These are phyloP conservation scores for Peromyscus leucopus DNA, from an alignment of 2,113 vertebrate genomes.

Conservation along the genomic window DNA sequence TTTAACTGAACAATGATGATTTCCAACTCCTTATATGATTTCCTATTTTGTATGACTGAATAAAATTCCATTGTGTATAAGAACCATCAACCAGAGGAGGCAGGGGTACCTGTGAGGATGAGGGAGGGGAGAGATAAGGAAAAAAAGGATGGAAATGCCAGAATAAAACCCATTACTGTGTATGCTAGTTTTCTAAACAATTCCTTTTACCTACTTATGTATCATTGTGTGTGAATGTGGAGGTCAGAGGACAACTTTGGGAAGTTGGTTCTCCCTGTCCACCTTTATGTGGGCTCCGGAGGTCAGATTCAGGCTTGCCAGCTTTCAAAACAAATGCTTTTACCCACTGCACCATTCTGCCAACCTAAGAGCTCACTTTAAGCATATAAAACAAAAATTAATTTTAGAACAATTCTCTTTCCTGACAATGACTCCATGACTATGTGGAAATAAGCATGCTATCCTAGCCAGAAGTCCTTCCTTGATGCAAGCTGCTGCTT, in stretches of 20 bases:
- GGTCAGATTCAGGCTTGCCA: not conserved
- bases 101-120: too few species aligned
- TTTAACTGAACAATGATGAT: not conserved
- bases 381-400: not conserved
- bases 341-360: not conserved
- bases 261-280: not conserved
- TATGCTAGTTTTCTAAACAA: not conserved
- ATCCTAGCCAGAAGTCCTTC: not conserved
- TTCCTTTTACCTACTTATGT: not conserved
- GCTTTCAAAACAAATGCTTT: not conserved
- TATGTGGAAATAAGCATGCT: too few species aligned
- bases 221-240: too few species aligned
- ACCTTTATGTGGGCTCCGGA: not conserved
- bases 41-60: not conserved
- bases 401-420: not conserved
- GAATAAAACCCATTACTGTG: not conserved
- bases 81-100: not conserved
- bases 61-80: not conserved
- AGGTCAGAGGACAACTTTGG: not conserved
- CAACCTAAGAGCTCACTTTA: not conserved
- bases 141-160: not conserved
- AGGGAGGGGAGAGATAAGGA: not conserved
- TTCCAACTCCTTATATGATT: not conserved
- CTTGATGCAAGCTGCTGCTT: not conserved
- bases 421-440: not conserved